Conservation (phyloP, 2,888 invertebrate genomes). For the Carcina quercana region DNA sequence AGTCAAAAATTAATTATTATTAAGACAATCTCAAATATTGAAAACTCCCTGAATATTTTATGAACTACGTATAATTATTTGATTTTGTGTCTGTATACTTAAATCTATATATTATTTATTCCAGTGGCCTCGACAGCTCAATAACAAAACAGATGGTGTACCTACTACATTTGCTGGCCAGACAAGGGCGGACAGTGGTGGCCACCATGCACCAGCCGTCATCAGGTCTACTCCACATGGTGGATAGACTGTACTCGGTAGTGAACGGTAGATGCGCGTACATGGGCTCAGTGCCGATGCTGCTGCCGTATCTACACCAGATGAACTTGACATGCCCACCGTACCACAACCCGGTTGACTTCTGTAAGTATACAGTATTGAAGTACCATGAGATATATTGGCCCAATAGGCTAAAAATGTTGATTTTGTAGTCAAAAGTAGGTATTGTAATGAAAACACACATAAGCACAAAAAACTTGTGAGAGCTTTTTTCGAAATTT, state of each 20-base stretch:
- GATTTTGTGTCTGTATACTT: no score
- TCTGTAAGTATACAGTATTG: constrained; percentile 79
- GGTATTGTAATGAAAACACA: no score
- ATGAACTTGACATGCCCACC: constrained; percentile 85
- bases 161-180: constrained; percentile 85
- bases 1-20: no score
- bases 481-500: no score
- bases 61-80: no score
- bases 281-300: constrained; percentile 82
- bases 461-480: no score
- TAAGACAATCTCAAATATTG: no score
- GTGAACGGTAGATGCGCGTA: constrained; percentile 87
- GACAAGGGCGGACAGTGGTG: constrained; percentile 89
- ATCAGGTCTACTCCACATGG: constrained; percentile 88
- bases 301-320: constrained; percentile 84
- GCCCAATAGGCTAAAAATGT: no score
- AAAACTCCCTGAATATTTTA: no score
- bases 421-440: no score
- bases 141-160: constrained; percentile 88
- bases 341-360: constrained; percentile 94
- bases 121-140: constrained; percentile 63
- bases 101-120: constrained; percentile 23
- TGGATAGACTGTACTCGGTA: constrained; percentile 91
- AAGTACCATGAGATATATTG: no score
- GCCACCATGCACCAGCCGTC: constrained; percentile 95